Evolutionary conservation across 2,797 vertebrate genomes (phyloP).

Genomic region (Myotis pilosus): DNA sequence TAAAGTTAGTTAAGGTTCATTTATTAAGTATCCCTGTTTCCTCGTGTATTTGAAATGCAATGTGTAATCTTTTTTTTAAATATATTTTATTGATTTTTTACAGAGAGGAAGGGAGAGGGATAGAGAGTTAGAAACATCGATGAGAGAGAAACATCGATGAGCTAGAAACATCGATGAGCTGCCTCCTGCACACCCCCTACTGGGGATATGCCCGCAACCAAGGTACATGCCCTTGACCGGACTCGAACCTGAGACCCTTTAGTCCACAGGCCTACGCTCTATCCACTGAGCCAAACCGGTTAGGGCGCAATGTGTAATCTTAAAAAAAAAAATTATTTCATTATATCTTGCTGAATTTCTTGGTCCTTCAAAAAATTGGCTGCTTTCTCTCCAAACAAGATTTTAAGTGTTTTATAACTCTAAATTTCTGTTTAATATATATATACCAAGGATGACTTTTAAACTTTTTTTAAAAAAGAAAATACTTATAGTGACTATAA

Average conservation of each 20-base stretch:
- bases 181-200: too few species aligned
- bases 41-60: neutral
- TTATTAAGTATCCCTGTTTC: neutral
- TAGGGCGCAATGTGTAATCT: neutral
- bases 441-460: neutral
- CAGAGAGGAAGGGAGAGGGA: too few species aligned
- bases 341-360: slow-evolving; percentile 2
- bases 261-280: too few species aligned
- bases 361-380: neutral
- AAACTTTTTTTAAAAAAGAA: slow-evolving; percentile 20
- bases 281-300: too few species aligned
- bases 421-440: slow-evolving; percentile 27
- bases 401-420: neutral
- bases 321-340: neutral
- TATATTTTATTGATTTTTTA: too few species aligned
- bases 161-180: too few species aligned
- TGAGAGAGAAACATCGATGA: too few species aligned
- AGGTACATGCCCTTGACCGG: too few species aligned
- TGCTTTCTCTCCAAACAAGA: neutral
- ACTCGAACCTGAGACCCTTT: too few species aligned
- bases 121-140: too few species aligned
- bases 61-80: neutral
- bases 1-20: neutral
- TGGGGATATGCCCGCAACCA: too few species aligned
- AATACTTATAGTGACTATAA: neutral